These are phyloP conservation scores for Leguminivora glycinivorella DNA, from an alignment of 1,140 invertebrate species.

Conservation along the genomic window DNA sequence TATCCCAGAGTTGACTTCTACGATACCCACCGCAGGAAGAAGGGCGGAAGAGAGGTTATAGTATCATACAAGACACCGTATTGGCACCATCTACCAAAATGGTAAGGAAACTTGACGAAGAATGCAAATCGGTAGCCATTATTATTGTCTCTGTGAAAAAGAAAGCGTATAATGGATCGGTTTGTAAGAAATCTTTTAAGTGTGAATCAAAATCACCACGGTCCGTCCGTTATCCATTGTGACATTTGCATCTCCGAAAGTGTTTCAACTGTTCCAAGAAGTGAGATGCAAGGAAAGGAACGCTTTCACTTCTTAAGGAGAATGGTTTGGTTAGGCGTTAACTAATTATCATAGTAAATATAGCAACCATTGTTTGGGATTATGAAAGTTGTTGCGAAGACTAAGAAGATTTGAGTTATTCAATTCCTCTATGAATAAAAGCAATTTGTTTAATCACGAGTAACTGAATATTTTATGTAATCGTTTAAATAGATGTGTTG, in stretches of 20 bases:
- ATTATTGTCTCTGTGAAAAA: background rate
- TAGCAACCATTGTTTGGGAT: constrained; percentile 60
- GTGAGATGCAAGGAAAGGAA: constrained; percentile 52
- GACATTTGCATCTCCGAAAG: constrained; percentile 69
- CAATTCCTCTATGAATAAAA: constrained; percentile 32
- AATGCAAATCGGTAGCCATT: background rate
- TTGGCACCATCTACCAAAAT: background rate
- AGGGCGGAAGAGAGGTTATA: too few relatives aligned
- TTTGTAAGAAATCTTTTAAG: background rate
- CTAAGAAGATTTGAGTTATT: constrained; percentile 31
- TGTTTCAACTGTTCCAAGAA: constrained; percentile 58
- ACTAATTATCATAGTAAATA: constrained; percentile 69
- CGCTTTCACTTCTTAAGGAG: constrained; percentile 70
- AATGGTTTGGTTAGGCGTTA: constrained; percentile 60
- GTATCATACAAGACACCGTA: background rate
- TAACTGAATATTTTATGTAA: constrained; percentile 36
- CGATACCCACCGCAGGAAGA: too few relatives aligned
- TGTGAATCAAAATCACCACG: constrained; percentile 52
- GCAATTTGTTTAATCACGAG: constrained; percentile 32
- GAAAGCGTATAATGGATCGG: background rate
- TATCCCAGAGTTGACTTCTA: too few relatives aligned
- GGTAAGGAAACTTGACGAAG: background rate
- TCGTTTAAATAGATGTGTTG: constrained; percentile 30
- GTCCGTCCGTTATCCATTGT: constrained; percentile 68
- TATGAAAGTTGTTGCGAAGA: constrained; percentile 48